Evolutionary conservation across 2,797 vertebrate species (phyloP), one percentile per base, ranked within the genome.

Genomic region (Crenichthys baileyi): DNA sequence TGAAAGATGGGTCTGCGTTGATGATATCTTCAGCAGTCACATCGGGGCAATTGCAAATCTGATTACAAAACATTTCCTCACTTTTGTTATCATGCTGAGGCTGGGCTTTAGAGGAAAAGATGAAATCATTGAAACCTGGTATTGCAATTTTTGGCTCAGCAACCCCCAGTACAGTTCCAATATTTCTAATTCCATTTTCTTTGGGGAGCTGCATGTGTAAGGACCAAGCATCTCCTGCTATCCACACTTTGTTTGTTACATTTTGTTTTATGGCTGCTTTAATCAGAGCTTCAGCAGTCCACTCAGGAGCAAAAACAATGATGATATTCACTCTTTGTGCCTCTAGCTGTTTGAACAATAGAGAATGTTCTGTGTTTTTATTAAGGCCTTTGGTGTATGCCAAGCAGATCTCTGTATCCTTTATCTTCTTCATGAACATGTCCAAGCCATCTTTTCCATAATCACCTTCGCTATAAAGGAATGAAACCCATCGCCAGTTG

Each of bases 401-500:
- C 1, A 97, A 71, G 0, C 97, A 98, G 73, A 96, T 92, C 0
- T 91, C 60, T 0, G 85, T 90, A 0, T 67, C 1, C 0, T 39
- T 72, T 24, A 95, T 94, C 74, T 83, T 83, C 1, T 90, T 77
- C 0, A 90, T 77, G 83, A 98, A 95, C 0, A 93, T 75, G 0
- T 86, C 83, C 1, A 88, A 26, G 0, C 95, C 93, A 0, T 94
- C 87, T 18, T 53, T 87, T 51, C 97, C 95, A 0, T 95, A 97
- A 65, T 81, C 70, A 0, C 95, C 88, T 0, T 94, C 75, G 0
- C 94, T 95, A 83, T 95, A 88, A 4, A 98, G 86, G 71, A 97
- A 90, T 0, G 95, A 95, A 1, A 98, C 92, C 97, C 97, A 99
- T 0, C 82, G 93, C 97, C 98, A 99, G 0, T 88, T 24, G 0